Base-by-base conservation (phyloP, 2,797 vertebrate species). In the Spea hammondii region DNA sequence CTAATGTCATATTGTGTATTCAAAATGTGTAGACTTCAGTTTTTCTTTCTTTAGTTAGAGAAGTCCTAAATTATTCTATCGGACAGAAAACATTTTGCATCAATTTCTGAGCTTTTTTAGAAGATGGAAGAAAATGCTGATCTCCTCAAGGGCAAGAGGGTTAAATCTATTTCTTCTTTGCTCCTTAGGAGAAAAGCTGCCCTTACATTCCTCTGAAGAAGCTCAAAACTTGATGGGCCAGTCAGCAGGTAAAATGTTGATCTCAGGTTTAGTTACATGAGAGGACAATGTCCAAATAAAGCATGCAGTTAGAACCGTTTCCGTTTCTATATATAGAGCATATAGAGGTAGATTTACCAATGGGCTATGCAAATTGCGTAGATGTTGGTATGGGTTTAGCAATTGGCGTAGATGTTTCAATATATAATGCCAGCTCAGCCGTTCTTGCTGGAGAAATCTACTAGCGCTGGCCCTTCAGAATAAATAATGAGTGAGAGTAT, bases 141-240 rank as follows among this genome's bases (percentile, higher is more conserved):
- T 91, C 91, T 93, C 91, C 91, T 91, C 2, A 91, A 92, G 92
- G 92, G 92, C 91, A 93, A 92, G 89, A 91, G 84, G 88, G 87
- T 91, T 91, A 92, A 91, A 91, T 75, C 86, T 92, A 86, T 92
- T 86, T 93, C 91, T 92, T 91, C 90, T 93, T 92, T 92, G 92
- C 92, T 93, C 92, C 92, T 92, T 90, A 93, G 92, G 92, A 92
- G 92, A 93, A 91, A 93, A 93, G 92, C 92, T 93, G 92, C 90
- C 92, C 89, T 91, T 93, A 92, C 92, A 93, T 92, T 92, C 92
- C 91, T 93, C 92, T 88, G 92, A 93, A 91, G 92, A 93, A 93
- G 92, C 92, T 93, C 92, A 92, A 90, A 93, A 92, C 92, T 91
- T 93, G 92, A 93, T 93, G 92, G 91, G 92, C 89, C 92, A 92